phyloP scores from a whole-genome alignment of 2,113 vertebrate genomes.

The Otus sunia region DNA sequence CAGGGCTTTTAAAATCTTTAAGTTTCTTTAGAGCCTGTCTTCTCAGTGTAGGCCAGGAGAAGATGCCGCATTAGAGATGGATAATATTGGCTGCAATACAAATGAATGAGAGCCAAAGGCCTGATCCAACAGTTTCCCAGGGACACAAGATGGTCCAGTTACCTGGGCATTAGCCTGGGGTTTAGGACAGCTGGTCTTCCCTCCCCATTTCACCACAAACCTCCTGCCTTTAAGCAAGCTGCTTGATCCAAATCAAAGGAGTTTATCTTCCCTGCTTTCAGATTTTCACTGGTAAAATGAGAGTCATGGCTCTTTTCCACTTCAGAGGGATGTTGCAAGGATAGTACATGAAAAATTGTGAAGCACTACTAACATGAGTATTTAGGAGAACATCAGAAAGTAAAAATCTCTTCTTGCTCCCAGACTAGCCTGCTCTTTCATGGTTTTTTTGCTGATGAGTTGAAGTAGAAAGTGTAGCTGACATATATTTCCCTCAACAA shows the following conservation, averaged over 20 bases:
- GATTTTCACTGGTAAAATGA: neutral
- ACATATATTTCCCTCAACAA: neutral
- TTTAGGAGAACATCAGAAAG: conserved; percentile 22
- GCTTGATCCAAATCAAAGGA: neutral
- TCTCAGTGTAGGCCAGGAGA: neutral
- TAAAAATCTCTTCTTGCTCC: neutral
- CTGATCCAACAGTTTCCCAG: neutral
- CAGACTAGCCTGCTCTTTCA: neutral
- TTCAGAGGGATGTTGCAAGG: neutral
- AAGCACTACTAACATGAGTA: neutral
- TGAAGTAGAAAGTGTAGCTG: neutral
- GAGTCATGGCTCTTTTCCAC: neutral
- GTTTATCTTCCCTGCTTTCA: neutral
- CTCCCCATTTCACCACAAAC: neutral
- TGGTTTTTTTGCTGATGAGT: neutral
- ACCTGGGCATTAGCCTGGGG: neutral
- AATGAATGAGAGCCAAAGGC: neutral
- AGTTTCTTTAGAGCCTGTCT: neutral
- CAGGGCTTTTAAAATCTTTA: neutral
- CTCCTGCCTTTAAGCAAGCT: neutral
- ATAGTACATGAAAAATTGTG: neutral
- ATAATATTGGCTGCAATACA: neutral
- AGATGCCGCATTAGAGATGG: neutral
- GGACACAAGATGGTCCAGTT: neutral
- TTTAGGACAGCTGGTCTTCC: neutral